These are phyloP conservation scores for Rhopalosiphum nymphaeae DNA, from an alignment of 2,888 invertebrate species.

Conservation along the genomic window DNA sequence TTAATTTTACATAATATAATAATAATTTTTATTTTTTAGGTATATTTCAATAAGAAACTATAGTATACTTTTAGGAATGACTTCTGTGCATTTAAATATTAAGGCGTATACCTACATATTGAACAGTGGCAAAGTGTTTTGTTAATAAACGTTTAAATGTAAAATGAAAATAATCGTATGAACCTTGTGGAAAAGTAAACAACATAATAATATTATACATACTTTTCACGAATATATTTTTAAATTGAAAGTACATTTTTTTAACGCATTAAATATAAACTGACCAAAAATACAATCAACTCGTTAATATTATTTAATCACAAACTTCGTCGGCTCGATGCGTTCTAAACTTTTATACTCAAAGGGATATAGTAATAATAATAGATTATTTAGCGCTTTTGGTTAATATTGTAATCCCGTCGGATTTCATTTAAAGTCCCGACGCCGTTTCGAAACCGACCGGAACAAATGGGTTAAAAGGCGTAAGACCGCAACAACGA, in stretches of 20 bases:
- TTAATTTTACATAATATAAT: neutral
- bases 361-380: neutral
- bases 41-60: neutral
- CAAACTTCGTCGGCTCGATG: neutral
- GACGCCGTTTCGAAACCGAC: conserved; percentile 21
- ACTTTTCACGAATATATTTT: neutral
- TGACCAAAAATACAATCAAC: neutral
- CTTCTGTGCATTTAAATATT: neutral
- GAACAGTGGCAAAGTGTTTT: neutral
- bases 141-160: neutral
- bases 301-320: neutral
- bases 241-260: neutral
- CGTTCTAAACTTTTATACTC: neutral
- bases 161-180: too few relatives aligned
- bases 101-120: neutral
- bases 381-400: neutral
- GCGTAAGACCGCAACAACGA: conserved; percentile 21
- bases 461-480: conserved; percentile 37
- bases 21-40: neutral
- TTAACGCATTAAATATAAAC: neutral
- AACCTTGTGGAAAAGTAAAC: too few relatives aligned
- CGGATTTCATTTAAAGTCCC: neutral
- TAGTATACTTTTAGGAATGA: too few relatives aligned
- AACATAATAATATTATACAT: too few relatives aligned
- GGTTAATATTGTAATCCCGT: conserved; percentile 1